These are phyloP conservation scores for Sarcophaga subvicina DNA, from an alignment of 2,888 invertebrate species.

Conservation along the genomic window DNA sequence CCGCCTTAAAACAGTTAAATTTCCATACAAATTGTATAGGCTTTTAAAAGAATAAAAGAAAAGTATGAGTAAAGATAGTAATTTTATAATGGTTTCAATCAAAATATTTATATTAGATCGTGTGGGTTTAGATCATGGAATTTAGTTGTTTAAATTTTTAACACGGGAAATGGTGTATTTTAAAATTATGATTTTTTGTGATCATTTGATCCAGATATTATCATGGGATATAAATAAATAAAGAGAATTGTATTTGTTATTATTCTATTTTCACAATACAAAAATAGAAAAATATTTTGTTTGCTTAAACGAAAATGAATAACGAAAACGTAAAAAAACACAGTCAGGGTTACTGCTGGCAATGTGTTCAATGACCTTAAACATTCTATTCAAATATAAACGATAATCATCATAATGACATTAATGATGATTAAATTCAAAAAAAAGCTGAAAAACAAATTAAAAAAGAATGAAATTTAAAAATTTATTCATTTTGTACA, in stretches of 20 bases:
- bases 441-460: not conserved
- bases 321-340: constrained; percentile 13
- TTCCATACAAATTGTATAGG: not conserved
- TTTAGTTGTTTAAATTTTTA: not conserved
- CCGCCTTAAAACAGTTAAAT: no score
- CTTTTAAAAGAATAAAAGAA: not conserved
- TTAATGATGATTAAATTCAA: constrained; percentile 28
- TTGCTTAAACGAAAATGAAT: not conserved
- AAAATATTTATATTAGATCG: not conserved
- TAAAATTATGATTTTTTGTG: not conserved
- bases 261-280: not conserved
- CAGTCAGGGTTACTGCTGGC: constrained; percentile 44
- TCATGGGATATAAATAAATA: not conserved
- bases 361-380: constrained; percentile 65
- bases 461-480: not conserved
- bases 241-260: not conserved
- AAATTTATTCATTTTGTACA: not conserved
- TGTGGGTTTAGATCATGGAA: no score
- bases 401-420: constrained; percentile 24
- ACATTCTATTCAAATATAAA: constrained; percentile 28
- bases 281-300: constrained; percentile 13
- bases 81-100: not conserved
- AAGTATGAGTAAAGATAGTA: not conserved
- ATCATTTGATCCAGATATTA: not conserved
- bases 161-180: not conserved